phyloP scores from a whole-genome alignment of 2,113 vertebrate species.

The Gallinago jamesoni region DNA sequence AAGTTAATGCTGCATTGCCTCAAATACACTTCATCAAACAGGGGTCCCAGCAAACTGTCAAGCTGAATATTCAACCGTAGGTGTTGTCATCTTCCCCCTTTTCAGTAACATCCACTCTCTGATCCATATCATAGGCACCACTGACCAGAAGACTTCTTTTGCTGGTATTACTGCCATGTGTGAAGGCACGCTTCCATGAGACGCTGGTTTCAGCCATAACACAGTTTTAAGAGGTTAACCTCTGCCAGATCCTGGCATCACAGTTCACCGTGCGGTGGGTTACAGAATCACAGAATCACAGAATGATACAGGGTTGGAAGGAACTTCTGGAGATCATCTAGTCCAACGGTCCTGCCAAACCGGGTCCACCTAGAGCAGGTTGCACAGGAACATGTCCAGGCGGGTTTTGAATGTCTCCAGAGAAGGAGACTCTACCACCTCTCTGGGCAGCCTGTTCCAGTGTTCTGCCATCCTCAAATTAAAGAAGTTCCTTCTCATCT shows the following conservation, averaged over 20 bases:
- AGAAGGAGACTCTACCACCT: too few species aligned
- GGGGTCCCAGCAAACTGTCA: not conserved
- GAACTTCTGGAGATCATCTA: too few species aligned
- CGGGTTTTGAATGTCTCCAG: too few species aligned
- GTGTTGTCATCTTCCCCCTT: not conserved
- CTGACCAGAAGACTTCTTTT: not conserved
- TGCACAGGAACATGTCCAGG: too few species aligned
- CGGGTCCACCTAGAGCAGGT: too few species aligned
- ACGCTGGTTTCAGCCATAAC: not conserved
- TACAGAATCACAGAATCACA: too few species aligned
- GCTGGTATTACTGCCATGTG: not conserved
- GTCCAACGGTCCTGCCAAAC: too few species aligned
- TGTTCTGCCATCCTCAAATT: too few species aligned
- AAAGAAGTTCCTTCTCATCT: too few species aligned
- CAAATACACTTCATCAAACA: not conserved
- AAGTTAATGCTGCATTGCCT: not conserved
- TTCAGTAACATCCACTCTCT: not conserved
- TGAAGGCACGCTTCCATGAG: not conserved
- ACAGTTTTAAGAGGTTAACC: not conserved
- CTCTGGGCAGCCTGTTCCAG: too few species aligned
- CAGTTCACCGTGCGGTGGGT: accelerated
- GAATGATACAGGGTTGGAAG: too few species aligned
- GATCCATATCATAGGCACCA: accelerated
- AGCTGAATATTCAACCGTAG: not conserved
- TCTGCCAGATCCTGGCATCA: not conserved